Base-by-base conservation (phyloP, 64 coral and sea anemone genomes). In the Dendrophyllia cribrosa region DNA sequence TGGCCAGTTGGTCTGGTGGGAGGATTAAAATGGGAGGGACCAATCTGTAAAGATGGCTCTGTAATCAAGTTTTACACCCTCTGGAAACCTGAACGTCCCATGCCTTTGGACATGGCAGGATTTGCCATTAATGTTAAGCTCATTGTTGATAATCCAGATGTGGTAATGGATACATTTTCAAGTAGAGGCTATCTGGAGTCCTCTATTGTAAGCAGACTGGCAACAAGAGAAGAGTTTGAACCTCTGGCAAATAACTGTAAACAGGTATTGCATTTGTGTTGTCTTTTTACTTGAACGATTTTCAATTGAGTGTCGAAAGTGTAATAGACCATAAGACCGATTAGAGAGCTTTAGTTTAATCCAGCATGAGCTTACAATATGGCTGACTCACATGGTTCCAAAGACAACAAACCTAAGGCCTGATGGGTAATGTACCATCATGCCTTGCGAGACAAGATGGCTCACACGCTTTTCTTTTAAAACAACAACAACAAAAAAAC, bases 1-100 rank as follows among this genome's bases (percentile, higher is more conserved):
- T 98, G 97, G 97, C 97, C 94, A 4, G 97, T 98, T 8, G 97
- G 97, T n/a, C 34, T 98, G 24, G 94, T 96, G 3, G 97, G 97
- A 22, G 97, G 91, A 4, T 58, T 96, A 46, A 90, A 82, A 60
- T 98, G 94, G 94, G 93, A 95, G 76, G 97, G 97, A 8, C 97
- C 97, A 50, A 56, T 98, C 19, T 98, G 97, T 60, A 65, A 86
- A 66, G 50, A 93, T 88, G 93, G 93, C 15, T 82, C 80, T 75
- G 88, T 98, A 0, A 58, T 96, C n/a, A 77, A 59, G 13, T 98
- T 98, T 73, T 92, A 93, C 52, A 90, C 90, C 14, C 59, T 60
- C 10, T 98, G 86, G 89, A 75, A 90, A 11, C 96, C 90, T 10
- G 53, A 79, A 11, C 72, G 96, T 43, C 87, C 90, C 17, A 75